Base-by-base conservation (phyloP, 1,140 invertebrate genomes). In the Tetramorium parvispinum region DNA sequence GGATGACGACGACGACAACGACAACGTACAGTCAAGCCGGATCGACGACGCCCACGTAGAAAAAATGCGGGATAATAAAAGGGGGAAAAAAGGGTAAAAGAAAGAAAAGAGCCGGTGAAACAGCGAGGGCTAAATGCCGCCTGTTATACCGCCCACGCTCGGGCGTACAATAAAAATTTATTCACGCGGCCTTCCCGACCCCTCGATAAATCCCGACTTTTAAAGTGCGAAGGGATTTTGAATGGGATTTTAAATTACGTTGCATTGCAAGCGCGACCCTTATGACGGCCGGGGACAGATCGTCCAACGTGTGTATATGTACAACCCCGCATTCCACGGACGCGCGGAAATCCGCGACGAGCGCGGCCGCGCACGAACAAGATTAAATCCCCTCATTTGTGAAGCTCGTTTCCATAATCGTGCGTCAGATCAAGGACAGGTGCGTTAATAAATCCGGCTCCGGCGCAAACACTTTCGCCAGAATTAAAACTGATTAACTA, bases 111-210 rank as follows among this genome's bases (percentile, higher is more conserved):
- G 24, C 24, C 40, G 24, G 13, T 21, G 40, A 49, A 46, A 46
- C 21, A 77, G 24, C 16, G 24, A 10, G 11, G 24, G 24, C 57
- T 63, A 63, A 78, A 63, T 78, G 57, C 57, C 51, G 57, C 24
- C 24, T 46, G 40, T 63, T 49, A 46, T 5, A 61, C 18, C 40
- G 10, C 75, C 57, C 40, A 65, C 75, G 24, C 49, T n/a, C 11
- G 24, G 46, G 3, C 11, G 11, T 13, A 65, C 57, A 46, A 78
- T 78, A 46, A 63, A 65, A 78, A 63, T 63, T 78, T 78, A 78
- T 75, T 71, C 32, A 51, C 40, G 55, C 75, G 57, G 21, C 55
- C 27, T 57, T 55, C n/a, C 51, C 27, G n/a, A 10, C 27, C 55
- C 55, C 55, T 43, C 40, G 57, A 46, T 63, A 46, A 61, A 63